Evolutionary conservation across 92 coral and sea anemone species (phyloP).

Genomic region (Porites evermanni): DNA sequence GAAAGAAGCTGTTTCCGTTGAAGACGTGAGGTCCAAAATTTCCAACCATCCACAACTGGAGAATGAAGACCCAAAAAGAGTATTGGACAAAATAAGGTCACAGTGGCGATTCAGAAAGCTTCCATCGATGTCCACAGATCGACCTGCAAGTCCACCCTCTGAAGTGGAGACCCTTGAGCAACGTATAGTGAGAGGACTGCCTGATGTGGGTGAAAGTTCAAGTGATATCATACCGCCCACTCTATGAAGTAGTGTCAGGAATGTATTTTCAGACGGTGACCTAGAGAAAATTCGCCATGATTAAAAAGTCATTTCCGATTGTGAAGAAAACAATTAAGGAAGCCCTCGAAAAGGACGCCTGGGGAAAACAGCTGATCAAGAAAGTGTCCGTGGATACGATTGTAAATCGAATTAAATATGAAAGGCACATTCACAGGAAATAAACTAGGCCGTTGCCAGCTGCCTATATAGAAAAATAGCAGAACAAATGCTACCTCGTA

Average conservation of each 20-base stretch:
- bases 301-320: constrained; percentile 20
- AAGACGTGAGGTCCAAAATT: constrained; percentile 9
- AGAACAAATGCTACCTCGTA: too few species aligned
- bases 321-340: constrained; percentile 10
- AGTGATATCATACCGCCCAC: constrained; percentile 36
- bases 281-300: constrained; percentile 19
- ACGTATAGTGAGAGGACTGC: neutral
- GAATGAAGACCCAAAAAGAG: constrained; percentile 25
- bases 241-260: constrained; percentile 11
- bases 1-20: neutral
- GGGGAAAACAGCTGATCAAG: constrained; percentile 34
- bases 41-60: constrained; percentile 17
- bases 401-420: constrained; percentile 37
- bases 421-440: constrained; percentile 5
- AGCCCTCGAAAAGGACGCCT: constrained; percentile 25
- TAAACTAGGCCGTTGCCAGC: neutral
- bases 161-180: constrained; percentile 13
- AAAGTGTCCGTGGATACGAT: constrained; percentile 34
- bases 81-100: constrained; percentile 29
- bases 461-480: too few species aligned
- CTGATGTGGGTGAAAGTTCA: neutral
- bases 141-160: constrained; percentile 26
- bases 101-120: constrained; percentile 30
- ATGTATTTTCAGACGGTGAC: constrained; percentile 2
- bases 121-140: neutral